Percentiles rank a stretch among this genome's conserved stretches.
phyloP scores from a whole-genome alignment of 1,140 invertebrate species.

The Phocides pigmalion region DNA sequence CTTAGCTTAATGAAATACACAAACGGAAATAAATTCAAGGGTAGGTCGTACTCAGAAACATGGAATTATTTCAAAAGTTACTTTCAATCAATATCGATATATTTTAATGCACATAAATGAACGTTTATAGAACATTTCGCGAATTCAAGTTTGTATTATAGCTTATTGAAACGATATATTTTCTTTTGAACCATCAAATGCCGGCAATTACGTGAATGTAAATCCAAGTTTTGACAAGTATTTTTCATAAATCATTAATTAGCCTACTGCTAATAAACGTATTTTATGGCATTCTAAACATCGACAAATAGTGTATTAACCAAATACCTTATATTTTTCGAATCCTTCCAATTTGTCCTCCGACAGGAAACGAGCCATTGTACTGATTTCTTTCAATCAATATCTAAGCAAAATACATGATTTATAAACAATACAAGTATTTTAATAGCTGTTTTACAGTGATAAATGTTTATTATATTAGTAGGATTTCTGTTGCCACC shows the following conservation, averaged over 20 bases:
- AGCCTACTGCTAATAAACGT: neutral
- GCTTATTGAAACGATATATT: no score
- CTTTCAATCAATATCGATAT: no score
- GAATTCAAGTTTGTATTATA: no score
- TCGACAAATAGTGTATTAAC: neutral
- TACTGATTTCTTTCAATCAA: constrained; percentile 22
- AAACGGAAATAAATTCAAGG: no score
- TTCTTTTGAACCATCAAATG: neutral
- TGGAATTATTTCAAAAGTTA: no score
- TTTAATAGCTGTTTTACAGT: neutral
- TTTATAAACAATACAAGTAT: constrained; percentile 10
- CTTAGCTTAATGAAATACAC: no score
- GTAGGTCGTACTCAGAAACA: no score
- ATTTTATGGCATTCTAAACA: neutral
- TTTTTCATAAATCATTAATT: neutral
- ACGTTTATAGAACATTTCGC: no score
- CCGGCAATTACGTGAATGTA: neutral
- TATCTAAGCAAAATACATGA: constrained; percentile 21
- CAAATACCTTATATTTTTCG: constrained; percentile 79
- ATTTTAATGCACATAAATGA: no score
- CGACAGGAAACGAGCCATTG: constrained; percentile 75
- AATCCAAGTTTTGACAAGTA: no score
- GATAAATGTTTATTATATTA: neutral
- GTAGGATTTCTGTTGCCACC: neutral
- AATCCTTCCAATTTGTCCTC: constrained; percentile 76